These are phyloP conservation scores for Nemopilema nomurai DNA, from an alignment of 30 jellyfish, hydroid and myxozoan genomes.

Conservation along the genomic window DNA sequence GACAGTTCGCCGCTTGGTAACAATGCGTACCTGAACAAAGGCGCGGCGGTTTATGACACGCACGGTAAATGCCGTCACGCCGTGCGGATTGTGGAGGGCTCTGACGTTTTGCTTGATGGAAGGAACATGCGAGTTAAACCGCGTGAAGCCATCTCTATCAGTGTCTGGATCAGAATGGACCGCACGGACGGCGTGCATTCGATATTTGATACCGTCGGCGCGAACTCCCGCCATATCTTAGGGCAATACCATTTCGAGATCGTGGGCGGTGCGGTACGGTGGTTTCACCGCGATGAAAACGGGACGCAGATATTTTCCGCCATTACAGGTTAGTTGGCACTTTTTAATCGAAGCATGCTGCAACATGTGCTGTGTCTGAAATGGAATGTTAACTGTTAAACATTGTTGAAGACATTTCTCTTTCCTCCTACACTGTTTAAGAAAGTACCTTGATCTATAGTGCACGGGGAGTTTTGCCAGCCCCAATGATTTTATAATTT, in stretches of 20 bases:
- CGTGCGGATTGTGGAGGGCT: slow-evolving; percentile 77
- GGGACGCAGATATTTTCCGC: slow-evolving; percentile 78
- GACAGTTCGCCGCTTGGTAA: slow-evolving; percentile 91
- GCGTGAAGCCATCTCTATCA: slow-evolving; percentile 81
- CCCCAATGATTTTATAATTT: too few relatives aligned
- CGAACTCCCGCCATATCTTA: slow-evolving; percentile 73
- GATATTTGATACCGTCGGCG: slow-evolving; percentile 93
- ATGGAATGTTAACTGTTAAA: too few relatives aligned
- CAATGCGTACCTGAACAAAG: slow-evolving; percentile 86
- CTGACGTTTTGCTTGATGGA: slow-evolving; percentile 90
- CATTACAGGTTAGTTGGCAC: slow-evolving; percentile 77
- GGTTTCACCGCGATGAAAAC: slow-evolving; percentile 98
- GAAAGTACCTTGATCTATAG: too few relatives aligned
- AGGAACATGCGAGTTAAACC: slow-evolving; percentile 91
- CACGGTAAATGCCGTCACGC: slow-evolving; percentile 98
- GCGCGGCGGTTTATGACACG: slow-evolving; percentile 90
- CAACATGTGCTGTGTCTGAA: too few relatives aligned
- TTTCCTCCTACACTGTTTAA: too few relatives aligned
- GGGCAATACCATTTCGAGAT: slow-evolving; percentile 98
- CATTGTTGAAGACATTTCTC: too few relatives aligned
- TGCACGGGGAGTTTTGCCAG: too few relatives aligned
- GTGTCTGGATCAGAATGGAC: slow-evolving; percentile 86
- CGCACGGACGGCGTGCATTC: slow-evolving; percentile 94
- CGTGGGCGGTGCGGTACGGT: slow-evolving; percentile 97
- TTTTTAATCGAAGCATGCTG: too few relatives aligned